Conservation (phyloP, 2,888 invertebrate species). For the Parnassius mnemosyne region DNA sequence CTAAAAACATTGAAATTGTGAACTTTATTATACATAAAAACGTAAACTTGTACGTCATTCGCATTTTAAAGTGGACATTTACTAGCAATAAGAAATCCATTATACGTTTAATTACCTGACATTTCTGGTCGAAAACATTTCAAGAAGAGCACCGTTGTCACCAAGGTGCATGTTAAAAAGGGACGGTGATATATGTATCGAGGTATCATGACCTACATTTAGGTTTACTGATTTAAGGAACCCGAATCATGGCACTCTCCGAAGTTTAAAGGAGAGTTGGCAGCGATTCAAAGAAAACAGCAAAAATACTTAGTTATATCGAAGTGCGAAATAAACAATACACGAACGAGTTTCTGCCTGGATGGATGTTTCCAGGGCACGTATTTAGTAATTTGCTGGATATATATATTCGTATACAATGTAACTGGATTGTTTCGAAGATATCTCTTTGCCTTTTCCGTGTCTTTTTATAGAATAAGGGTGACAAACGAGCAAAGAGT, state of each 20-base stretch:
- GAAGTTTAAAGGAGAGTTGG: slow-evolving; percentile 42
- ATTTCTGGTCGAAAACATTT: slow-evolving; percentile 10
- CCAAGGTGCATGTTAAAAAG: not conserved
- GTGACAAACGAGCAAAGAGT: no score
- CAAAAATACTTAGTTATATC: slow-evolving; percentile 30
- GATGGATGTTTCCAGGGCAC: no score
- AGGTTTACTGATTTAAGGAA: slow-evolving; percentile 37
- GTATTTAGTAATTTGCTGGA: no score
- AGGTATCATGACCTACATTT: slow-evolving; percentile 30
- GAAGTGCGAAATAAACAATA: slow-evolving; percentile 11
- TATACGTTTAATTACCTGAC: slow-evolving; percentile 20
- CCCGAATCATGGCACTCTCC: slow-evolving; percentile 32
- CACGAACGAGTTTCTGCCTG: not conserved
- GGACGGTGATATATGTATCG: slow-evolving; percentile 6
- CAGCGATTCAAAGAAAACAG: slow-evolving; percentile 47
- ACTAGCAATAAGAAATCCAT: slow-evolving; percentile 25
- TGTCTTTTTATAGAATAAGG: no score
- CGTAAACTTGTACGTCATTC: slow-evolving; percentile 19
- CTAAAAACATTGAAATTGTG: slow-evolving; percentile 22
- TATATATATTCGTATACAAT: no score
- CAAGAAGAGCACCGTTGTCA: slow-evolving; percentile 7
- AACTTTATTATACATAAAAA: slow-evolving; percentile 25
- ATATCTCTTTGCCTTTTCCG: no score
- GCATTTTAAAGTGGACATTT: slow-evolving; percentile 24
- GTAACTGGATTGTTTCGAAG: no score